Evolutionary conservation across 2,797 vertebrate species (phyloP).

Genomic region (Anableps anableps): DNA sequence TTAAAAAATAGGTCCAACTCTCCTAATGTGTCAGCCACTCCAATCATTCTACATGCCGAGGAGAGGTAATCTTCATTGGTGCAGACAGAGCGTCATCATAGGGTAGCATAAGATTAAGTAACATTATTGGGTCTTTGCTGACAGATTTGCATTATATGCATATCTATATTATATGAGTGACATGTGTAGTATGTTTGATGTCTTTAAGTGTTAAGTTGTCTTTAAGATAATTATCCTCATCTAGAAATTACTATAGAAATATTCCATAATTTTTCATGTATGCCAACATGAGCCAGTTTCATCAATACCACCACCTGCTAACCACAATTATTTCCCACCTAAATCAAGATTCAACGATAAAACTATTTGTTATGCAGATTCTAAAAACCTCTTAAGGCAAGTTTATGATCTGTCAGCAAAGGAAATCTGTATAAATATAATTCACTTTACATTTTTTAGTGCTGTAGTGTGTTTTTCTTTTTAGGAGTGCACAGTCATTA

Average conservation of each 20-base stretch:
- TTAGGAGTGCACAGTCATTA: not conserved
- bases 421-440: not conserved
- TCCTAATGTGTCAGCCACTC: not conserved
- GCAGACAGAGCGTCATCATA: not conserved
- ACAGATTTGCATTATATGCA: not conserved
- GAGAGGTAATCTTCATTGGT: not conserved
- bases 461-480: too few species aligned
- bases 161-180: not conserved
- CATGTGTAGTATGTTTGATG: not conserved
- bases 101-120: not conserved
- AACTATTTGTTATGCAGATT: not conserved
- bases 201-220: not conserved
- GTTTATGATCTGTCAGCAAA: too few species aligned
- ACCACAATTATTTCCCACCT: not conserved
- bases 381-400: not conserved
- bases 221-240: not conserved
- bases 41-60: not conserved
- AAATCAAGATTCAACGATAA: not conserved
- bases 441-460: not conserved
- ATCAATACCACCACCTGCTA: too few species aligned
- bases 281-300: not conserved
- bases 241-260: not conserved
- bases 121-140: not conserved
- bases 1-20: too few species aligned
- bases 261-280: not conserved